Conservation (phyloP, 2,888 invertebrate species). For the Trichacis sp. region DNA sequence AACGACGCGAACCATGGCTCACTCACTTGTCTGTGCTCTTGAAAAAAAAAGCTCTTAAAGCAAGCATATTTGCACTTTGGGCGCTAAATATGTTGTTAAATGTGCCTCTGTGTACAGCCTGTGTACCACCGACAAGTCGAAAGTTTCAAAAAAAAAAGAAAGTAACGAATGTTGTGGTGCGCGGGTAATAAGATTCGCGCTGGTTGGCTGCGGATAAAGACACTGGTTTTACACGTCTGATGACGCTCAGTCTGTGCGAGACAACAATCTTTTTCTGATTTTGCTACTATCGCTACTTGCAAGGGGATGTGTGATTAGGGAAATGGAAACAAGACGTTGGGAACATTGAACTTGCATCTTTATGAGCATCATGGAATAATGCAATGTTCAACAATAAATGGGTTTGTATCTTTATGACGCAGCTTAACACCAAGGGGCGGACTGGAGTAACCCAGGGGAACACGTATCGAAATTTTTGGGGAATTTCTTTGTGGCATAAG, state of each 20-base stretch:
- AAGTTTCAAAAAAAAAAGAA: slow-evolving; percentile 22
- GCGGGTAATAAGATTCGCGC: slow-evolving; percentile 60
- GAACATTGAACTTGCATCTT: slow-evolving; percentile 63
- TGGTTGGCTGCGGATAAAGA: slow-evolving; percentile 61
- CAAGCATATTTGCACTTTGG: slow-evolving; percentile 54
- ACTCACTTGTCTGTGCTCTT: slow-evolving; percentile 67
- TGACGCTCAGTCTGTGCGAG: slow-evolving; percentile 65
- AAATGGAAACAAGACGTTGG: slow-evolving; percentile 59
- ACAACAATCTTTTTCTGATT: slow-evolving; percentile 67
- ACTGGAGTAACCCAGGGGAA: no score
- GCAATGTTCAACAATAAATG: slow-evolving; percentile 64
- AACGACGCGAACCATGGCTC: slow-evolving; percentile 60
- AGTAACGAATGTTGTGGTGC: slow-evolving; percentile 54
- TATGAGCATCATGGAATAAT: slow-evolving; percentile 58
- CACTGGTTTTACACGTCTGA: slow-evolving; percentile 53
- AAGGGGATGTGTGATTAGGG: slow-evolving; percentile 50
- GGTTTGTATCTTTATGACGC: slow-evolving; percentile 68
- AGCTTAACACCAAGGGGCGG: slow-evolving; percentile 60
- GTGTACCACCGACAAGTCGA: slow-evolving; percentile 55
- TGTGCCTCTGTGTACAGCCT: slow-evolving; percentile 67
- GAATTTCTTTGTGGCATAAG: no score
- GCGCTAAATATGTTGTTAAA: slow-evolving; percentile 52
- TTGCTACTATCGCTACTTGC: slow-evolving; percentile 68
- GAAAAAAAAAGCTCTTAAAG: slow-evolving; percentile 54
- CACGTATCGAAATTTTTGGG: no score